These are phyloP conservation scores for Cephalotes varians DNA, from an alignment of 2,888 invertebrate species.

Conservation along the genomic window DNA sequence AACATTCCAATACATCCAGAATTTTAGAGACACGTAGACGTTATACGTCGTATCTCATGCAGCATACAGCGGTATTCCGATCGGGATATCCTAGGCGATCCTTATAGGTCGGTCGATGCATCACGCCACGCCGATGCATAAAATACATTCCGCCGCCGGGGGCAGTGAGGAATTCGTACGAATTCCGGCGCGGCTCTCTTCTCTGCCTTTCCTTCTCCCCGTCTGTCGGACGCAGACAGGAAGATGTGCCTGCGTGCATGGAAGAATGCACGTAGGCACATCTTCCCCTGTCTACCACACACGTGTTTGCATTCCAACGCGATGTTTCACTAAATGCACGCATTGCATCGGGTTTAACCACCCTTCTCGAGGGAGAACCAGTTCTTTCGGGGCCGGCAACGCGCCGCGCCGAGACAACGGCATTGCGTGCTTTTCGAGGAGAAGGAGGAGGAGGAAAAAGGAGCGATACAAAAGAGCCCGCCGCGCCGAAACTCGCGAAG, in stretches of 20 bases:
- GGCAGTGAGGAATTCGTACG: slow-evolving; percentile 51
- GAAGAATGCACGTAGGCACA: not conserved
- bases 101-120: slow-evolving; percentile 28
- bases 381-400: slow-evolving; percentile 75
- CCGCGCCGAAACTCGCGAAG: slow-evolving; percentile 60
- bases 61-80: not conserved
- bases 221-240: not conserved
- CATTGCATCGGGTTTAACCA: slow-evolving; percentile 81
- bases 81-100: not conserved
- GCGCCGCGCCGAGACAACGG: slow-evolving; percentile 41
- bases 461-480: slow-evolving; percentile 57
- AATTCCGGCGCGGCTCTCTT: slow-evolving; percentile 45
- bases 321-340: slow-evolving; percentile 79
- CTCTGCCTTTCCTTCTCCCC: not conserved
- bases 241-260: too few relatives aligned
- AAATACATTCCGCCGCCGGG: slow-evolving; percentile 26
- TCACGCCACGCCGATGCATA: slow-evolving; percentile 36
- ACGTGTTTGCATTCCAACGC: slow-evolving; percentile 76
- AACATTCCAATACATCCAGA: too few relatives aligned
- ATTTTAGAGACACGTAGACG: too few relatives aligned
- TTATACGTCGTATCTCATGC: too few relatives aligned
- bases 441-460: slow-evolving; percentile 62
- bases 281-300: slow-evolving; percentile 49
- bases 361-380: slow-evolving; percentile 78
- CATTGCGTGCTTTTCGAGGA: slow-evolving; percentile 63